Conservation (phyloP, 2,113 vertebrate genomes). For the Malurus elegans region DNA sequence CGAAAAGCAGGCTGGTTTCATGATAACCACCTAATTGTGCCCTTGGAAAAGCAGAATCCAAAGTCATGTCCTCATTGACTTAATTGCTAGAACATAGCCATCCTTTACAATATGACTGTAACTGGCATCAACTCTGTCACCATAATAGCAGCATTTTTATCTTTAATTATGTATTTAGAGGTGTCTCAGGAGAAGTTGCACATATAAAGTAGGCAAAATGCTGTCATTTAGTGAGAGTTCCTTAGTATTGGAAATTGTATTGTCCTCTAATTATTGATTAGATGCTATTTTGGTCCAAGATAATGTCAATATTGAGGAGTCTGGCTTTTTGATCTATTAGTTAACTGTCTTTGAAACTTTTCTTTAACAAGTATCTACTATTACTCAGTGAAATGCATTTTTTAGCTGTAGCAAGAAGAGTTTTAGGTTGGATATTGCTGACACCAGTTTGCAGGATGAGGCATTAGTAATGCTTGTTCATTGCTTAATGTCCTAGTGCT, state of each 20-base stretch:
- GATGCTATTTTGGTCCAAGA: background rate
- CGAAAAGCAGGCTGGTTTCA: background rate
- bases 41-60: background rate
- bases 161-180: background rate
- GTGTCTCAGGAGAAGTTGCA: background rate
- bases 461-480: background rate
- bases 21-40: background rate
- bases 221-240: background rate
- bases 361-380: background rate
- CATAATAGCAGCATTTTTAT: background rate
- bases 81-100: background rate
- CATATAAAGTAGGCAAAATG: background rate
- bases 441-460: background rate
- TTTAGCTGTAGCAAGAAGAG: background rate
- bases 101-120: background rate
- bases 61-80: background rate
- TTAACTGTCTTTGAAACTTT: background rate
- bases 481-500: background rate
- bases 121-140: background rate
- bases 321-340: background rate
- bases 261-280: background rate
- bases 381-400: background rate
- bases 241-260: background rate
- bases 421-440: background rate
- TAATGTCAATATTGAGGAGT: background rate